phyloP scores from a whole-genome alignment of 2,888 invertebrate species.

The Tromatobia lineatoria region DNA sequence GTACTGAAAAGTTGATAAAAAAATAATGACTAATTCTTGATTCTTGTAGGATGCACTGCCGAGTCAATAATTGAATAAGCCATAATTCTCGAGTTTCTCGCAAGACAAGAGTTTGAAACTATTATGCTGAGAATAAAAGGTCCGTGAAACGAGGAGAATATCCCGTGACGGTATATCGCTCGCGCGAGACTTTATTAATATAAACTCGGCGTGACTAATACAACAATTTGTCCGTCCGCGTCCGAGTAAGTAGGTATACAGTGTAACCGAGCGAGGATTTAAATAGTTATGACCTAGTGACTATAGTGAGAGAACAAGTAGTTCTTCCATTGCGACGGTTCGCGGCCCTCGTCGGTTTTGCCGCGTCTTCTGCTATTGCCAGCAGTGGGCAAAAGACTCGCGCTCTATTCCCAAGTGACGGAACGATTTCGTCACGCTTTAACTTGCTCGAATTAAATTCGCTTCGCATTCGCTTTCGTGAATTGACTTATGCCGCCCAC shows the following conservation, averaged over 20 bases:
- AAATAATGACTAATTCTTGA: conserved; percentile 2
- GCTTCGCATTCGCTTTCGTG: conserved; percentile 78
- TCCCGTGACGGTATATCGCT: conserved; percentile 36
- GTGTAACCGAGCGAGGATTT: conserved; percentile 75
- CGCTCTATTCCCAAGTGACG: conserved; percentile 72
- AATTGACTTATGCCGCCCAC: conserved; percentile 80
- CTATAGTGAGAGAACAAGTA: conserved; percentile 40
- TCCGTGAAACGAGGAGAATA: conserved; percentile 22
- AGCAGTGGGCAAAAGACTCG: conserved; percentile 38
- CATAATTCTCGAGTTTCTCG: conserved; percentile 7
- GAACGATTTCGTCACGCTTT: conserved; percentile 82
- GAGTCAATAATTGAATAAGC: conserved; percentile 20
- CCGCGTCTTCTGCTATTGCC: conserved; percentile 63
- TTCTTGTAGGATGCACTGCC: not conserved
- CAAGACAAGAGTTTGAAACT: not conserved
- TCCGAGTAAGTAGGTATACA: conserved; percentile 46
- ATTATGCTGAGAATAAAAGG: conserved; percentile 21
- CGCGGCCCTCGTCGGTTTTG: conserved; percentile 32
- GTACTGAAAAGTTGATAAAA: not conserved
- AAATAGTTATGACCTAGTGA: conserved; percentile 83
- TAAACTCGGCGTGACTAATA: conserved; percentile 83
- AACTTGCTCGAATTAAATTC: conserved; percentile 82
- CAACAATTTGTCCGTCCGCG: conserved; percentile 81
- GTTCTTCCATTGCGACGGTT: conserved; percentile 38
- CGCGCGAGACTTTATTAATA: conserved; percentile 77